A percentile compares a stretch with the other conserved stretches of the same genome.
Evolutionary conservation across 2,888 invertebrate genomes (phyloP).

Genomic region (Synanthedon formicaeformis): DNA sequence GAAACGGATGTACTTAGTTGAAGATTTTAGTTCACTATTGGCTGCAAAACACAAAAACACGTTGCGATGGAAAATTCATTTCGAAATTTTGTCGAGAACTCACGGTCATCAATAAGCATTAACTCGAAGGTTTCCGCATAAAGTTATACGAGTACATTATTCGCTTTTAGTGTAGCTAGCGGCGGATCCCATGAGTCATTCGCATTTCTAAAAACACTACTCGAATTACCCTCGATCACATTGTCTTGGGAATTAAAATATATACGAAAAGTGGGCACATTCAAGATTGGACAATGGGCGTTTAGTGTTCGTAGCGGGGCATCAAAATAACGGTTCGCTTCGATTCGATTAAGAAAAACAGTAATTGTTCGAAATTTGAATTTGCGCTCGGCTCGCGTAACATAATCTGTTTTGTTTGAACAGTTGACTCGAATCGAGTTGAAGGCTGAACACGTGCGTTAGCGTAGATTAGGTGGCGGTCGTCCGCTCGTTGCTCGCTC

Average conservation of each 20-base stretch:
- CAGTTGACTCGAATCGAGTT: constrained; percentile 13
- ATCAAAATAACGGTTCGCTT: constrained; percentile 48
- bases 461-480: constrained; percentile 33
- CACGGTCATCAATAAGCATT: neutral
- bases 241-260: constrained; percentile 53
- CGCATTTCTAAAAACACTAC: constrained; percentile 56
- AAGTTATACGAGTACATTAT: constrained; percentile 1
- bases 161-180: constrained; percentile 25
- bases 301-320: constrained; percentile 55
- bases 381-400: constrained; percentile 25
- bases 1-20: constrained; percentile 14
- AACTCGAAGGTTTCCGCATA: neutral
- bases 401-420: constrained; percentile 28
- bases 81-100: neutral
- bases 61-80: neutral
- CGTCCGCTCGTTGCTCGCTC: constrained; percentile 18
- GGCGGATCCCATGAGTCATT: constrained; percentile 56
- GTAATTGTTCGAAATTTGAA: constrained; percentile 53
- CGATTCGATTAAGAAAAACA: constrained; percentile 56
- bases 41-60: constrained; percentile 23
- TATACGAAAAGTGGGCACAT: constrained; percentile 37
- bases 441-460: constrained; percentile 7
- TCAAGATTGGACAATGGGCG: constrained; percentile 61
- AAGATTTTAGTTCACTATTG: constrained; percentile 42
- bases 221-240: constrained; percentile 55